These are phyloP conservation scores for Entomyzon cyanotis DNA, from an alignment of 2,113 vertebrate genomes.

Conservation along the genomic window DNA sequence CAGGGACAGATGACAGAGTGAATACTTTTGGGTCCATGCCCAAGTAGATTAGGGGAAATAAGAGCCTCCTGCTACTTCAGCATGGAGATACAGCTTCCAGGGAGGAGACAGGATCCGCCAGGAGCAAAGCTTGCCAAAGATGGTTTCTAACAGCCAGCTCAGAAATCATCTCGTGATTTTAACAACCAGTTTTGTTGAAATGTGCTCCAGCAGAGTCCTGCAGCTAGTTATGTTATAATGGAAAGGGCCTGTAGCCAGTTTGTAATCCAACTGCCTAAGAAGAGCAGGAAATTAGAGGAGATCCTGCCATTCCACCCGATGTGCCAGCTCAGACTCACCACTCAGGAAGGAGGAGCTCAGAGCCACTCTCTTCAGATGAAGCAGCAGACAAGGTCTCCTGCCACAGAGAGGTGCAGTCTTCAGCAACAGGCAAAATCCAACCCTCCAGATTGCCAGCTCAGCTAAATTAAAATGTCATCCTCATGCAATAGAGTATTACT, in stretches of 20 bases:
- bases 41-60: constrained; percentile 23
- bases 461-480: constrained; percentile 53
- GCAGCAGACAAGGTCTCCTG: not conserved
- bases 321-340: not conserved
- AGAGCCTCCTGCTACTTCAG: constrained; percentile 21
- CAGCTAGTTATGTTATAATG: constrained; percentile 36
- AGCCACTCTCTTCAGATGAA: not conserved
- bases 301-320: not conserved
- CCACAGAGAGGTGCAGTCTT: not conserved
- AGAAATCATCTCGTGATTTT: constrained; percentile 38
- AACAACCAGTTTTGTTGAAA: constrained; percentile 21
- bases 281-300: not conserved
- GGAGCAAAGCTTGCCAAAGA: constrained; percentile 19
- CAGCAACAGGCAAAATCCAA: not conserved
- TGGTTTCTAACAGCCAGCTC: constrained; percentile 19
- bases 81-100: constrained; percentile 5
- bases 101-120: not conserved
- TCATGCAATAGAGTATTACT: not conserved
- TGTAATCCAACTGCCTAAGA: not conserved
- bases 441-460: not conserved
- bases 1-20: not conserved
- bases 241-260: constrained; percentile 12
- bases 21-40: not conserved
- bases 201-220: constrained; percentile 21
- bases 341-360: not conserved